Evolutionary conservation across 2,113 vertebrate species (phyloP), one percentile per base, ranked within the genome.

Genomic region (Equus przewalskii): DNA sequence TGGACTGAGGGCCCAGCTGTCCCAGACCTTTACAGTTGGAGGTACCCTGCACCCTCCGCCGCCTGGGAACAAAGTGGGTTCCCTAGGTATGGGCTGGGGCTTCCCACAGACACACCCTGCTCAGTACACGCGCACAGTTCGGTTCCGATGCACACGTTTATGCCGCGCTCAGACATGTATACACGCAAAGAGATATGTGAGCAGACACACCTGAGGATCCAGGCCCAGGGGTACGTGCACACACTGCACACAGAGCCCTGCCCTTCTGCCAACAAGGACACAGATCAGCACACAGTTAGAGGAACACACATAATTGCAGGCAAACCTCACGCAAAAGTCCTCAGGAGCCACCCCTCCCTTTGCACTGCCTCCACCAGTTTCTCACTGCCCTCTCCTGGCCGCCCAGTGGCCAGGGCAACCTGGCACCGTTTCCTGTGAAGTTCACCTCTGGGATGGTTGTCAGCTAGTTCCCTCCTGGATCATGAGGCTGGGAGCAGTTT

Each of bases 321-420:
- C 88, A 67, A 36, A 54, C 76, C 90, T 56, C 64, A 64, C 73
- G 70, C 62, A 0, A 1, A 1, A 70, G 92, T 85, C 85, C 96
- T 91, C 54, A 3, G 44, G 58, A 64, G 44, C 85, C 62, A 13
- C n/a, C 78, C 81, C 51, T 65, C 87, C 86, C 78, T 72, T 18
- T 26, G n/a, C 22, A 0, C 91, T 93, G 88, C 83, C 94, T 94
- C 87, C 0, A 22, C 90, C 89, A 89, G 96, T 93, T 96, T 69
- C 94, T 97, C 96, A 96, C 98, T 97, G 97, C 97, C 98, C 97
- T 92, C 98, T 98, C 97, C 98, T 98, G 98, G 97, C 94, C 60
- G 2, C 65, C 85, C 30, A 14, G 89, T 5, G 41, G 41, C 94
- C 92, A 83, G 97, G 96, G 94, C 95, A 93, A 33, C 91, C 96